phyloP scores from a whole-genome alignment of 2,113 vertebrate species.

The Kryptolebias marmoratus region DNA sequence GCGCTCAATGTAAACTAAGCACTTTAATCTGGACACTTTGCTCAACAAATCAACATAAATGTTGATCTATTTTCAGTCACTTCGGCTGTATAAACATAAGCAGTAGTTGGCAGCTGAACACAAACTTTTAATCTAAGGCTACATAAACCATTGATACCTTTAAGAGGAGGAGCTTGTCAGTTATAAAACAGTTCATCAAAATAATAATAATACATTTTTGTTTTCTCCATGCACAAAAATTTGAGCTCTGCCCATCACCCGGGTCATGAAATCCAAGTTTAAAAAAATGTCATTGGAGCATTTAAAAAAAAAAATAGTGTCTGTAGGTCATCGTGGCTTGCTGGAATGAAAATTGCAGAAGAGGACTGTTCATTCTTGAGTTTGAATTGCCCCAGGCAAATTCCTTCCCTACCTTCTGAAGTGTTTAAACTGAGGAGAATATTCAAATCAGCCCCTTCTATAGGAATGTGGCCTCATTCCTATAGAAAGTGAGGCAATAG shows the following conservation, averaged over 20 bases:
- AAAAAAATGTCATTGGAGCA: neutral
- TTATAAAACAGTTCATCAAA: neutral
- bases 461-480: neutral
- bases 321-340: neutral
- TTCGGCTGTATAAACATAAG: no score
- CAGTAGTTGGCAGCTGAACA: no score
- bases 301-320: neutral
- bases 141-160: no score
- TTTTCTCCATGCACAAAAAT: neutral
- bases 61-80: no score
- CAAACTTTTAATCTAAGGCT: no score
- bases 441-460: slow-evolving; percentile 36
- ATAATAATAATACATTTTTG: neutral
- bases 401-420: slow-evolving; percentile 36
- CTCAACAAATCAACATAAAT: no score
- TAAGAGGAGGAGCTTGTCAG: no score
- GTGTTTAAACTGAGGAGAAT: slow-evolving; percentile 29
- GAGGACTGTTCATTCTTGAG: slow-evolving; percentile 38
- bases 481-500: neutral
- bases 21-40: no score
- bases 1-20: no score
- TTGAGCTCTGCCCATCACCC: neutral
- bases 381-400: slow-evolving; percentile 30
- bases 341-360: slow-evolving; percentile 29
- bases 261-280: slow-evolving; percentile 1